Evolutionary conservation across 2,797 vertebrate genomes (phyloP).

Genomic region (Silurus lanzhouensis): DNA sequence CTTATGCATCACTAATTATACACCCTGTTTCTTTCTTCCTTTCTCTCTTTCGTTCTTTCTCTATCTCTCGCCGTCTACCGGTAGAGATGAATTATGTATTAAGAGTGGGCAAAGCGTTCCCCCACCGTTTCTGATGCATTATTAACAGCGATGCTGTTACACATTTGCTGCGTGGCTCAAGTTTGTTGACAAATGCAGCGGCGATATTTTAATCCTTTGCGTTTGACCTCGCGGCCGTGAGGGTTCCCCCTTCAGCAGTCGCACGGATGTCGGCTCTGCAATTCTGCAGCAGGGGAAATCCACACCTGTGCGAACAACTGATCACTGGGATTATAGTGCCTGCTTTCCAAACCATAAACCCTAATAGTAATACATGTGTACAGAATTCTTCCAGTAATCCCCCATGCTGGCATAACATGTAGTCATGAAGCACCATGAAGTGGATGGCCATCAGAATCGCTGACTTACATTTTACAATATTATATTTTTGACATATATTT

Average conservation of each 20-base stretch:
- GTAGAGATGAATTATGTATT: conserved; percentile 47
- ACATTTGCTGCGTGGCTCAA: conserved; percentile 45
- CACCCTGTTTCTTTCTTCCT: too few relatives aligned
- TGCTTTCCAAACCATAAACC: background rate
- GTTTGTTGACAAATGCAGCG: conserved; percentile 46
- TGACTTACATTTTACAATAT: too few relatives aligned
- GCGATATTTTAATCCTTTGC: conserved; percentile 43
- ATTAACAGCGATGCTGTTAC: conserved; percentile 53
- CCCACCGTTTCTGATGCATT: conserved; percentile 45
- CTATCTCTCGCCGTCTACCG: background rate
- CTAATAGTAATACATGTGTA: background rate
- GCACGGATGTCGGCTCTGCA: conserved; percentile 7
- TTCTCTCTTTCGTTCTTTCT: background rate
- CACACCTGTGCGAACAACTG: background rate
- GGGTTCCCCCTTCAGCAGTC: background rate
- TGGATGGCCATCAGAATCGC: too few relatives aligned
- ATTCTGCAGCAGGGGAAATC: background rate
- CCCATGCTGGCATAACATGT: background rate
- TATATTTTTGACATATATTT: too few relatives aligned
- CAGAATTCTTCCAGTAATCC: background rate
- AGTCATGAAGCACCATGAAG: too few relatives aligned
- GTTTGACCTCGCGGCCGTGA: conserved; percentile 39
- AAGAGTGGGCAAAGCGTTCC: conserved; percentile 40
- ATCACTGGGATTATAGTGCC: background rate
- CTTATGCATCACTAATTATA: conserved; percentile 11